Conservation (phyloP, 2,797 vertebrate genomes). For the Pristis pectinata region DNA sequence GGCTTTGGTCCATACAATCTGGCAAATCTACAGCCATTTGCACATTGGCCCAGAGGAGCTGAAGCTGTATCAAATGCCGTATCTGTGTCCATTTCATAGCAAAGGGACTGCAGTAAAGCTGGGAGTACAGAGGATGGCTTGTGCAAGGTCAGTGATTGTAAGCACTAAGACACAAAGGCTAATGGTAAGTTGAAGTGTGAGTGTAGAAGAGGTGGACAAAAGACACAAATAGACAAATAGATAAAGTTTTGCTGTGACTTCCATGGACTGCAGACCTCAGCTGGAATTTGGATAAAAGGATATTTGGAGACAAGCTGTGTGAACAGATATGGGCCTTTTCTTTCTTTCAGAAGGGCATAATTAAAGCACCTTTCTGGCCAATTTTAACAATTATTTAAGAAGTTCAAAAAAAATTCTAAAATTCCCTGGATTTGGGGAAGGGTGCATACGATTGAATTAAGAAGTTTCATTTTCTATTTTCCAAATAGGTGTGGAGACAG, state of each 20-base stretch:
- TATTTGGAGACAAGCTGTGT: neutral
- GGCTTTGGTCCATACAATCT: too few relatives aligned
- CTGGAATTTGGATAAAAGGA: neutral
- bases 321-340: neutral
- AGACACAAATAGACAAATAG: neutral
- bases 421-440: too few relatives aligned
- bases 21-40: too few relatives aligned
- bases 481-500: too few relatives aligned
- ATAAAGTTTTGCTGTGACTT: neutral
- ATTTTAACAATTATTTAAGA: too few relatives aligned
- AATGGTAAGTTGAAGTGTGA: neutral
- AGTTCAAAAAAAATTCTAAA: too few relatives aligned
- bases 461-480: too few relatives aligned
- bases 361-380: neutral
- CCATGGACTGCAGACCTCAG: neutral
- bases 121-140: neutral
- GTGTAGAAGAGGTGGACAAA: neutral
- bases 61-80: too few relatives aligned
- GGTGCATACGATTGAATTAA: too few relatives aligned
- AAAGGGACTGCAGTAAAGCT: neutral
- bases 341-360: neutral
- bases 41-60: too few relatives aligned
- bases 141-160: neutral
- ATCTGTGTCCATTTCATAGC: neutral
- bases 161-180: neutral